These are phyloP conservation scores for Turdus rufiventris DNA, from an alignment of 2,113 vertebrate genomes.

Conservation along the genomic window DNA sequence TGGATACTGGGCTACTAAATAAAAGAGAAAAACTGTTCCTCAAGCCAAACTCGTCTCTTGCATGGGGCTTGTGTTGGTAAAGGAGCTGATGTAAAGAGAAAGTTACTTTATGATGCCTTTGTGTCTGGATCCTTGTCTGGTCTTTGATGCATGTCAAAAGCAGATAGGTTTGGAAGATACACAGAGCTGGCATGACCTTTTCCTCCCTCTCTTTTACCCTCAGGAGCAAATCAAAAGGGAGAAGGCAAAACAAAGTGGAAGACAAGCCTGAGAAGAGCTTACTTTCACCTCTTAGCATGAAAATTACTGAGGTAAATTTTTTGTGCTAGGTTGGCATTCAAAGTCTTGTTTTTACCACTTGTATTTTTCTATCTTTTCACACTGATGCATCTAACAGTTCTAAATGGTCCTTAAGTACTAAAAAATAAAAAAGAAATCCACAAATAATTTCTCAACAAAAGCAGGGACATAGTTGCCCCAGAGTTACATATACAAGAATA, in stretches of 20 bases:
- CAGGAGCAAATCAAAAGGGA: neutral
- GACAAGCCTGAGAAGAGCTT: neutral
- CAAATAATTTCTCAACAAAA: neutral
- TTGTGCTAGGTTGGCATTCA: neutral
- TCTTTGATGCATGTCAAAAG: neutral
- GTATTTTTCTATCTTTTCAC: neutral
- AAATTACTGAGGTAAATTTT: neutral
- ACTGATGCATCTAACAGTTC: neutral
- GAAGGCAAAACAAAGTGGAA: neutral
- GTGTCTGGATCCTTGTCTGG: neutral
- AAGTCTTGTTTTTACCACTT: rapidly evolving
- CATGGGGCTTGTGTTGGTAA: neutral
- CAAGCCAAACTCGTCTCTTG: neutral
- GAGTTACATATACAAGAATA: neutral
- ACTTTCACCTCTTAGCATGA: neutral
- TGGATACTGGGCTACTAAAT: neutral
- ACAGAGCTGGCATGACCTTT: neutral
- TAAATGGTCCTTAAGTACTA: neutral
- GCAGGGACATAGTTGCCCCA: neutral
- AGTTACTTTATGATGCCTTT: neutral
- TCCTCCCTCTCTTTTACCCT: neutral
- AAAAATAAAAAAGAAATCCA: neutral
- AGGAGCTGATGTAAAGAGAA: neutral
- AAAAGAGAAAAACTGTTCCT: neutral
- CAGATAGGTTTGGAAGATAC: neutral